phyloP scores from a whole-genome alignment of 2,888 invertebrate genomes.

The Eilema griseolum region DNA sequence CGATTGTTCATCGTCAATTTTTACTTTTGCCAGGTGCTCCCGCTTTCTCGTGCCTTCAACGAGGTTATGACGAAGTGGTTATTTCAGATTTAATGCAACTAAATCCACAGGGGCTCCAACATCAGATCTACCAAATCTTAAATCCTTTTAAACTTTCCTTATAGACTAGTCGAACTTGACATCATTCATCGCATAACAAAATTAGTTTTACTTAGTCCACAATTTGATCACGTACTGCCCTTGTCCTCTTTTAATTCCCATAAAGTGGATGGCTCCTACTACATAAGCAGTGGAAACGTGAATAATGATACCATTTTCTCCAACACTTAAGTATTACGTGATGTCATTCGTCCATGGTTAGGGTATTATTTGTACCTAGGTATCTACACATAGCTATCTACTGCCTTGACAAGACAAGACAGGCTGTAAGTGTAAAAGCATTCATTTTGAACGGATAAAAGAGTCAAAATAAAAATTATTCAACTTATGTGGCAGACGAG shows the following conservation, averaged over 20 bases:
- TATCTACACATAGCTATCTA: too few species aligned
- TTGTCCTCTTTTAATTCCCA: background rate
- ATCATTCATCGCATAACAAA: background rate
- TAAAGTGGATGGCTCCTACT: background rate
- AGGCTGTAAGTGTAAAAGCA: too few species aligned
- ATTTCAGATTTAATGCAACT: too few species aligned
- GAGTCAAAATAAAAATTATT: too few species aligned
- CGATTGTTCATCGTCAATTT: too few species aligned
- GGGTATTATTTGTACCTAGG: background rate
- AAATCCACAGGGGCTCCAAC: background rate
- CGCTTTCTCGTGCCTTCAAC: too few species aligned
- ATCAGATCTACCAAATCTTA: background rate
- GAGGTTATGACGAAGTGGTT: too few species aligned
- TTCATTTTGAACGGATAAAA: too few species aligned
- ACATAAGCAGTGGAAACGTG: background rate
- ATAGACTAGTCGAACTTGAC: background rate
- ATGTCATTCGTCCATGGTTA: background rate
- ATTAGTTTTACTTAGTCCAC: background rate
- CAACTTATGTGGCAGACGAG: too few species aligned
- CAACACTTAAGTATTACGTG: background rate
- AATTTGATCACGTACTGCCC: conserved; percentile 4
- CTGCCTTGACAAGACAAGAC: too few species aligned
- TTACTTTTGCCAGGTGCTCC: too few species aligned
- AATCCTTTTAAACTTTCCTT: background rate
- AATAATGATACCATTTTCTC: background rate